Evolutionary conservation across 1,140 invertebrate genomes (phyloP).

Genomic region (Carposina sasakii): DNA sequence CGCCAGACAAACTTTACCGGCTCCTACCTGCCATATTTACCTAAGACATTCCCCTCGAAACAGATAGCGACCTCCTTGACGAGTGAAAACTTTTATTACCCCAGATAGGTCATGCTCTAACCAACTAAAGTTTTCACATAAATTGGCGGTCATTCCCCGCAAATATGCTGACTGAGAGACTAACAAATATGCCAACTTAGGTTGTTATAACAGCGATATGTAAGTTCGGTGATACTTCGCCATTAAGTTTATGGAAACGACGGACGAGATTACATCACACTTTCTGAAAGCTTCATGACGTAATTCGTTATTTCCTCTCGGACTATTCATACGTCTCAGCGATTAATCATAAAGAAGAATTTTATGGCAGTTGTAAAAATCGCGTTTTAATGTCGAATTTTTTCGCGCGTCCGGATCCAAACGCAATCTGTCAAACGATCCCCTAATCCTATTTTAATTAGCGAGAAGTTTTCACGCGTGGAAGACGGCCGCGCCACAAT

Average conservation of each 20-base stretch:
- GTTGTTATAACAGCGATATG: constrained; percentile 70
- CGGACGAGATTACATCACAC: constrained; percentile 66
- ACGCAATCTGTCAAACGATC: constrained; percentile 58
- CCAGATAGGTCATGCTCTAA: constrained; percentile 65
- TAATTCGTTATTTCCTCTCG: constrained; percentile 51
- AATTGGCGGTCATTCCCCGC: constrained; percentile 71
- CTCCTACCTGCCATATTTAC: constrained; percentile 69
- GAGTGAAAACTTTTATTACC: constrained; percentile 62
- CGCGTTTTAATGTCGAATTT: constrained; percentile 29
- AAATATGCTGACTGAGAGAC: constrained; percentile 70
- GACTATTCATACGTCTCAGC: too few species aligned
- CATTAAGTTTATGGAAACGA: constrained; percentile 71
- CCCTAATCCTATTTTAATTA: constrained; percentile 70
- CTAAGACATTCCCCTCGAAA: constrained; percentile 56
- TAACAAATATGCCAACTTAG: constrained; percentile 72
- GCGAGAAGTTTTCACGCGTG: constrained; percentile 57
- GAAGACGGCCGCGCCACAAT: constrained; percentile 50
- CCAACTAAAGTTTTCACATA: constrained; percentile 69
- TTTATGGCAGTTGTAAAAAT: constrained; percentile 44
- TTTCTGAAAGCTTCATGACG: constrained; percentile 68
- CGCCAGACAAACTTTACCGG: constrained; percentile 59
- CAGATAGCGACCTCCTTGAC: constrained; percentile 58
- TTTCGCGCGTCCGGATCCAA: constrained; percentile 42
- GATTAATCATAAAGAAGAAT: constrained; percentile 47
- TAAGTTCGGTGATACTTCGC: constrained; percentile 71